Base-by-base conservation (phyloP, 2,888 invertebrate species). In the Lasius fuliginosus region DNA sequence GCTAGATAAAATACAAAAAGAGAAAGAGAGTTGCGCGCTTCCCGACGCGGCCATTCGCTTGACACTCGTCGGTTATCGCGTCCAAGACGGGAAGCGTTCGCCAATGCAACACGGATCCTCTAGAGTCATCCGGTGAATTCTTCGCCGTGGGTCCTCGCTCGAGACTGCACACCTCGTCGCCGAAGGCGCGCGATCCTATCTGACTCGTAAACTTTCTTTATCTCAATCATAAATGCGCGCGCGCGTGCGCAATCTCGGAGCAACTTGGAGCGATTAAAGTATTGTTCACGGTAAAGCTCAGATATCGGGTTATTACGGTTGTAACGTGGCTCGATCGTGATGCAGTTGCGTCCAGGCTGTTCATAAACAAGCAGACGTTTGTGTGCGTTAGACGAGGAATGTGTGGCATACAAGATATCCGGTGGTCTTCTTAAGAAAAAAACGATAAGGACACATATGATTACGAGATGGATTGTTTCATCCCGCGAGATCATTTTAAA, bases 131-230 rank as follows among this genome's bases (percentile, higher is more conserved):
- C 68, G 64, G 68, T 73, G 56, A 76, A 75, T 46, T 33, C n/a
- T n/a, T 49, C 40, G 65, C 68, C n/a, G n/a, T 53, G 30, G 15
- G 9, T 30, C 23, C 9, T 30, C 36, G 36, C 53, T 33, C n/a
- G 33, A 60, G 49, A 36, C 40, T 82, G n/a, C 77, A 65, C 74
- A 60, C 33, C 76, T 58, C 76, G 67, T 40, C 33, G 30, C 23
- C 40, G 30, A 67, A 30, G 71, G 23, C 75, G 62, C 82, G 60
- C 75, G 77, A 87, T 83, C 56, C 46, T 75, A 87, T 77, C 82
- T 65, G 65, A 87, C 82, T 87, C 82, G 74, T 74, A 88, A 83
- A 83, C 56, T 82, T 77, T 83, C 62, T 76, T 74, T 83, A 83
- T 83, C 68, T 86, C 42, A 68, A 69, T 77, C 65, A 69, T 82